Base-by-base conservation (phyloP, 1,140 invertebrate genomes). In the Pemphigus obesinymphae region DNA sequence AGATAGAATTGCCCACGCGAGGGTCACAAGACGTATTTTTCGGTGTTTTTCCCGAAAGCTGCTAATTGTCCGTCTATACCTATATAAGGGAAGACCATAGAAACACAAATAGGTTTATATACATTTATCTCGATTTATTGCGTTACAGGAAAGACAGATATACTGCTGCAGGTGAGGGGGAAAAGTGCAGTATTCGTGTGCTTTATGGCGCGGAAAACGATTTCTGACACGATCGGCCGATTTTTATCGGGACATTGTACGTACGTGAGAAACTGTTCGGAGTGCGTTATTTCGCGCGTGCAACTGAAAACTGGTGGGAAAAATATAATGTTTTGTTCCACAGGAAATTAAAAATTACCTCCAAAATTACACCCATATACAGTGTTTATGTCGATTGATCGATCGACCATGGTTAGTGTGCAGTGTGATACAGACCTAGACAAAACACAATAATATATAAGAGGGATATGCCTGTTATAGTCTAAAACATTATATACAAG, bases 101-200 rank as follows among this genome's bases (percentile, higher is more conserved):
- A 70, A 43, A 70, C 6, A 45, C n/a, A 70, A 70, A 70, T 26
- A 66, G 34, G 34, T 66, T 37, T 43, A 45, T 70, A 45, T 45
- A 45, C 68, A 70, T 70, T 70, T 45, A 45, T 70, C 23, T 43
- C 68, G 68, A 70, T 70, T 70, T 70, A 70, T 70, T 70, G 7
- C 23, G 10, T 15, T 11, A 7, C 1, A 3, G n/a, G 1, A 43
- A 26, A 70, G n/a, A 70, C 61, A 10, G 34, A n/a, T 66, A 66
- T 66, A 66, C 23, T 5, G 23, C 23, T 26, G 15, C 45, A 70
- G 15, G 68, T 45, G 26, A 29, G 68, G 37, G 66, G 15, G 29
- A 63, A 26, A 15, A 15, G 23, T 26, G 23, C 1, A 3, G 23
- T 45, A 26, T 26, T 45, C n/a, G 2, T 17, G 7, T 29, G 68